phyloP scores from a whole-genome alignment of 2,797 vertebrate species.

The Balearica regulorum region DNA sequence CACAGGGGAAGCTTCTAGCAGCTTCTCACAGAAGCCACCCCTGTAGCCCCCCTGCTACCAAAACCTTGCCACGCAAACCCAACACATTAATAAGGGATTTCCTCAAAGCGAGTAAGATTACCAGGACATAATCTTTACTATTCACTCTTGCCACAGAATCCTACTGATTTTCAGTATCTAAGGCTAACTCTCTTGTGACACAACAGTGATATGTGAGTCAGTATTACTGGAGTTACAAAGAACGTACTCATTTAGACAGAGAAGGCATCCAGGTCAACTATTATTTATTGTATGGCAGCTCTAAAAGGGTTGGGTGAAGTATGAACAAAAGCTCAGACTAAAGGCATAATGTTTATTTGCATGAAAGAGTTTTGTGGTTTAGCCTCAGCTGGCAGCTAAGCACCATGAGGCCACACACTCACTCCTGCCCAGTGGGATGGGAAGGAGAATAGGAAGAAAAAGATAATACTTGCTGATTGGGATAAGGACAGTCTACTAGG shows the following conservation, averaged over 20 bases:
- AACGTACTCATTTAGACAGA: background rate
- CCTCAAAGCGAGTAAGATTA: background rate
- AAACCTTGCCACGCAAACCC: too few species aligned
- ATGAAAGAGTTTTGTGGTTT: too few species aligned
- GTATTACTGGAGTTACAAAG: background rate
- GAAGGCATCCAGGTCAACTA: background rate
- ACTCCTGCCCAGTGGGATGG: too few species aligned
- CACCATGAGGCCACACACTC: too few species aligned
- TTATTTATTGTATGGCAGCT: background rate
- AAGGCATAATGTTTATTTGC: background rate
- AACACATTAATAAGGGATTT: background rate
- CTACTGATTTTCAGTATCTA: background rate
- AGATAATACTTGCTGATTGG: too few species aligned
- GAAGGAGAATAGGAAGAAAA: too few species aligned
- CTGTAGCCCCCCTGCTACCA: too few species aligned
- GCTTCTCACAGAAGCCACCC: too few species aligned
- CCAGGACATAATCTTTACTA: background rate
- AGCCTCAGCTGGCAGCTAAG: too few species aligned
- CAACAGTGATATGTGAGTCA: background rate
- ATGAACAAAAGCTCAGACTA: background rate
- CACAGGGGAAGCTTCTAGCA: too few species aligned
- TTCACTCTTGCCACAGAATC: background rate
- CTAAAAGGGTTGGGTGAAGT: background rate
- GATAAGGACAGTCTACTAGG: too few species aligned
- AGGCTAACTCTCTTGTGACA: background rate